Evolutionary conservation across 2,113 vertebrate genomes (phyloP).

Genomic region (Aspidoscelis tigris): DNA sequence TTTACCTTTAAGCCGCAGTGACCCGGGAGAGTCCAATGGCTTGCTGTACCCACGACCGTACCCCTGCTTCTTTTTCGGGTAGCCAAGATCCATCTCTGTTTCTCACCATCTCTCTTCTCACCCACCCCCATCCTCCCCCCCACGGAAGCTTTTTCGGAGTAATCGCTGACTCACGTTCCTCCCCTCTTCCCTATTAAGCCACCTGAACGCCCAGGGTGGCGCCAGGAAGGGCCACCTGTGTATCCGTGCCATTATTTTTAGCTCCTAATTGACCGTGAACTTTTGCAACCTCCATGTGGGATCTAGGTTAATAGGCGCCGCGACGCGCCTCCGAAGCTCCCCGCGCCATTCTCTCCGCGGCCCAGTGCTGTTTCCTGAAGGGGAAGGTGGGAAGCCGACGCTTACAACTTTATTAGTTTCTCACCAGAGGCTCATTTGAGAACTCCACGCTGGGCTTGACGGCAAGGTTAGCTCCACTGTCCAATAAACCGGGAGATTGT

Average conservation of each 20-base stretch:
- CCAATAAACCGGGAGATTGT: slow-evolving; percentile 34
- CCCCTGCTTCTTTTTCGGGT: too few relatives aligned
- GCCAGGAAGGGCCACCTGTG: neutral
- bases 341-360: neutral
- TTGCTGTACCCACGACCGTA: too few relatives aligned
- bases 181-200: neutral
- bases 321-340: too few relatives aligned
- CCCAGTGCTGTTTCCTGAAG: neutral
- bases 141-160: too few relatives aligned
- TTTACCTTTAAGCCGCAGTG: too few relatives aligned
- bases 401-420: slow-evolving; percentile 21
- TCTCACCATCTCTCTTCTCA: too few relatives aligned
- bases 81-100: too few relatives aligned
- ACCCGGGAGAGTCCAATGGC: too few relatives aligned
- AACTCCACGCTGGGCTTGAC: slow-evolving; percentile 18
- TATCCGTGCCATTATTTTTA: neutral
- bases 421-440: slow-evolving; percentile 30
- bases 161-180: neutral
- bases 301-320: slow-evolving; percentile 6
- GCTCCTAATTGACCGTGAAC: neutral
- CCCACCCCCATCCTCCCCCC: too few relatives aligned
- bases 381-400: neutral
- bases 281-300: neutral
- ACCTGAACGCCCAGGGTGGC: neutral
- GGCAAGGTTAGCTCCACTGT: slow-evolving; percentile 27